A percentile compares a stretch with the other conserved stretches of the same genome.
Conservation (phyloP, 2,888 invertebrate genomes). For the Trachelus iudaicus region DNA sequence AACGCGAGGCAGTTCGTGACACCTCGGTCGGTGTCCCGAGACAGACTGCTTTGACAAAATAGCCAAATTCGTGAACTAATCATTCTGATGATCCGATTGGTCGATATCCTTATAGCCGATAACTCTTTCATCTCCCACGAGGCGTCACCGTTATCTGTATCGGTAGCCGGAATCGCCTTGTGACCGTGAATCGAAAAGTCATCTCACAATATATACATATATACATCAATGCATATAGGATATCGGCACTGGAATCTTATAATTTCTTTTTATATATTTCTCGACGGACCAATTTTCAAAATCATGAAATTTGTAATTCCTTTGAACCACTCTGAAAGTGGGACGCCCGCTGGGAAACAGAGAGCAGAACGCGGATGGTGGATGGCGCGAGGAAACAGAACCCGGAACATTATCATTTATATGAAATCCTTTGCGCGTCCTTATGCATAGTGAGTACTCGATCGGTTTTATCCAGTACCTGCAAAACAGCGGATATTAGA, state of each 20-base stretch:
- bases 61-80: too few relatives aligned
- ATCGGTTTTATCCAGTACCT: conserved; percentile 33
- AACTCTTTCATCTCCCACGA: too few relatives aligned
- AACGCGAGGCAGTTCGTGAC: too few relatives aligned
- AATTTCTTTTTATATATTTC: conserved; percentile 38
- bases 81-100: too few relatives aligned
- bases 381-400: conserved; percentile 23
- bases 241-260: neutral
- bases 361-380: neutral
- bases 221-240: neutral
- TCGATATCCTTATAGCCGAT: too few relatives aligned
- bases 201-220: too few relatives aligned
- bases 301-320: conserved; percentile 59
- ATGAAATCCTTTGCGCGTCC: conserved; percentile 62
- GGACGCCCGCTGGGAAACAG: neutral
- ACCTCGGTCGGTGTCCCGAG: too few relatives aligned
- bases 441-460: conserved; percentile 58
- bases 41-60: too few relatives aligned
- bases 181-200: too few relatives aligned
- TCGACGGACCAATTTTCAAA: conserved; percentile 46
- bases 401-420: conserved; percentile 61
- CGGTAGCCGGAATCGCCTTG: too few relatives aligned
- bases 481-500: conserved; percentile 21
- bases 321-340: conserved; percentile 48
- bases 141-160: too few relatives aligned